Evolutionary conservation across 2,113 vertebrate species (phyloP), one percentile per base, ranked within the genome.

Genomic region (Otus sunia): DNA sequence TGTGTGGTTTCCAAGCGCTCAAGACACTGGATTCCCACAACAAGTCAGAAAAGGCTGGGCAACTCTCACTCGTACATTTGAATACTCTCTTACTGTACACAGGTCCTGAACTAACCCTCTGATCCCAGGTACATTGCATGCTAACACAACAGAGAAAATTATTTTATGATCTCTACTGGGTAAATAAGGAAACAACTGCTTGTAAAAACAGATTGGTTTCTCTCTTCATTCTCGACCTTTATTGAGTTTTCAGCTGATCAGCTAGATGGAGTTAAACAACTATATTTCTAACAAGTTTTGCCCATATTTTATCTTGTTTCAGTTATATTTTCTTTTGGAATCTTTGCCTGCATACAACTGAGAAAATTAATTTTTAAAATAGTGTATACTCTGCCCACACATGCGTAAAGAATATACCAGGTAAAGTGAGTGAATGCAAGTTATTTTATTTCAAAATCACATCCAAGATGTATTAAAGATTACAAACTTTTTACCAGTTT

Each of bases 321-420:
- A 79, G 20, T 91, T 91, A 20, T 56, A 41, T 83, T 45, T 68
- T 93, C 53, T 72, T 93, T 62, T 68, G 17, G 45, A 94, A 86
- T 58, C 26, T 53, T 86, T 94, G 60, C 20, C 74, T 60, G 66
- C 36, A 52, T 78, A 68, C 56, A 80, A 43, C 59, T 72, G 58
- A 75, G 56, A 92, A 90, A 91, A 82, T 62, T 72, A 86, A 62
- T 92, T 90, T 87, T 49, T 72, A 60, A 86, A 91, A 79, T 64
- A 52, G 58, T 45, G 13, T 62, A 49, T 79, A 78, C 12, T 52
- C 15, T 71, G 62, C 67, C 64, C 32, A 95, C 36, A 72, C 30
- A 62, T 17, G 41, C 64, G 43, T 78, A 77, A 92, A 80, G 43
- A 81, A 84, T 59, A 63, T 36, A 47, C 29, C 18, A 86, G n/a